Percentiles rank a stretch among this genome's conserved stretches.
phyloP scores from a whole-genome alignment of 2,113 vertebrate genomes.

The Neolamprologus caudopunctatus region DNA sequence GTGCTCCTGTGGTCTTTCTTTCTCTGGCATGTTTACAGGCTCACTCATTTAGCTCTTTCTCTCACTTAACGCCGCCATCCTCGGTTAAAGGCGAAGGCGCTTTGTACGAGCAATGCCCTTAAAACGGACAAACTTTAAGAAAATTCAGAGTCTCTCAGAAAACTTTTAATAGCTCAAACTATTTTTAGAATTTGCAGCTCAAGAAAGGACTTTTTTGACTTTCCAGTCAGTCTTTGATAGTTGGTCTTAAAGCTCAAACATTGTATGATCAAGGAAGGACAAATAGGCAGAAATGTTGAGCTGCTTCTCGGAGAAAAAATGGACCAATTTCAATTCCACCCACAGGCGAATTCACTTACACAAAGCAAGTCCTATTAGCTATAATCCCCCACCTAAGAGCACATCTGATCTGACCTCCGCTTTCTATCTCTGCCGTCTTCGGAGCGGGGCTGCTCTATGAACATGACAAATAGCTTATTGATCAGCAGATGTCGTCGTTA shows the following conservation, averaged over 20 bases:
- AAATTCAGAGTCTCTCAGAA: not conserved
- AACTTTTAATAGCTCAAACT: not conserved
- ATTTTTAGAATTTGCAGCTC: not conserved
- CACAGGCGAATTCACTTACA: conserved; percentile 13
- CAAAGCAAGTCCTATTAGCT: conserved; percentile 26
- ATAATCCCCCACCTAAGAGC: conserved; percentile 25
- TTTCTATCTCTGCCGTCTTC: not conserved
- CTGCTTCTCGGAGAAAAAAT: not conserved
- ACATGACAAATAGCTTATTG: conserved; percentile 61
- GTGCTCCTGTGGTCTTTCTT: not conserved
- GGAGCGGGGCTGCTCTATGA: not conserved
- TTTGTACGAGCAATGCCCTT: not conserved
- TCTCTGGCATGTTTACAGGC: not conserved
- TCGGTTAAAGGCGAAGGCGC: not conserved
- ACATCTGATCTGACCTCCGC: conserved; percentile 16
- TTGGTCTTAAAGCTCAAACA: not conserved
- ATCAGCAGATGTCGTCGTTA: conserved; percentile 54
- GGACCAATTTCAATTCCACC: not conserved
- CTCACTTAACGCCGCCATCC: not conserved
- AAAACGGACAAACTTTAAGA: not conserved
- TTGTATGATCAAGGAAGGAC: not conserved
- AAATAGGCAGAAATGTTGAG: not conserved
- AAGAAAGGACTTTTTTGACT: not conserved
- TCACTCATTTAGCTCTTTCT: not conserved
- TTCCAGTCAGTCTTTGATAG: not conserved